These are phyloP conservation scores for Eubucco bourcierii DNA, from an alignment of 2,113 vertebrate species.

Conservation along the genomic window DNA sequence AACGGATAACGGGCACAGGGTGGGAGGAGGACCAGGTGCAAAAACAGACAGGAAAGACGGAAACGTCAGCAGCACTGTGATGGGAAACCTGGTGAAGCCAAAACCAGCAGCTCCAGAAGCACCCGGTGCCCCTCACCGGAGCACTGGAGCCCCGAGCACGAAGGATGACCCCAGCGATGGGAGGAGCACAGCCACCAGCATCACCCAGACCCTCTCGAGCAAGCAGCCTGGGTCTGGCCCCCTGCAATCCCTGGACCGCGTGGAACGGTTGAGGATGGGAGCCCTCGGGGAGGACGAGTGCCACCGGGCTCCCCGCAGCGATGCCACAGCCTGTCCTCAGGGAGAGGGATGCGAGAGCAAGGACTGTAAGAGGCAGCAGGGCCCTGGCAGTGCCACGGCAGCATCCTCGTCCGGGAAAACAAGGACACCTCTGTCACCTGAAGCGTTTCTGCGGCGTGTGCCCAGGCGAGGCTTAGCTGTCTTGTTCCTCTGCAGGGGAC, in stretches of 20 bases:
- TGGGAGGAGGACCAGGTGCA: neutral
- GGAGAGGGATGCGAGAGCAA: neutral
- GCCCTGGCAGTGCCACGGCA: neutral
- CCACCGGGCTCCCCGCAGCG: neutral
- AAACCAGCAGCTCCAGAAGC: neutral
- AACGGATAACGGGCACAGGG: neutral
- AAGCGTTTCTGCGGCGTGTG: conserved; percentile 10
- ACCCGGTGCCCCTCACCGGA: rapidly evolving
- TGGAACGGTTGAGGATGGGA: neutral
- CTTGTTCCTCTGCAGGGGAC: conserved; percentile 13
- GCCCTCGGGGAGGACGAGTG: neutral
- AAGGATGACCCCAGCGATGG: neutral
- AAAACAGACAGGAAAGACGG: neutral
- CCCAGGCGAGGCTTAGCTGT: conserved; percentile 61
- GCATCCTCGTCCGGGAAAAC: conserved; percentile 2
- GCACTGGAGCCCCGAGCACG: neutral
- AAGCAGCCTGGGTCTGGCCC: neutral
- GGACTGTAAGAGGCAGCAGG: conserved; percentile 21
- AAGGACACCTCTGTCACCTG: conserved; percentile 52
- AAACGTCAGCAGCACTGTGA: neutral
- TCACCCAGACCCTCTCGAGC: neutral
- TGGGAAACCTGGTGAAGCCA: neutral
- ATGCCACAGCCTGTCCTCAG: neutral
- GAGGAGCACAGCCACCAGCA: neutral
- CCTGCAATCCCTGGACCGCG: neutral